These are phyloP conservation scores for Alauda arvensis DNA, from an alignment of 2,797 vertebrate genomes.

Conservation along the genomic window DNA sequence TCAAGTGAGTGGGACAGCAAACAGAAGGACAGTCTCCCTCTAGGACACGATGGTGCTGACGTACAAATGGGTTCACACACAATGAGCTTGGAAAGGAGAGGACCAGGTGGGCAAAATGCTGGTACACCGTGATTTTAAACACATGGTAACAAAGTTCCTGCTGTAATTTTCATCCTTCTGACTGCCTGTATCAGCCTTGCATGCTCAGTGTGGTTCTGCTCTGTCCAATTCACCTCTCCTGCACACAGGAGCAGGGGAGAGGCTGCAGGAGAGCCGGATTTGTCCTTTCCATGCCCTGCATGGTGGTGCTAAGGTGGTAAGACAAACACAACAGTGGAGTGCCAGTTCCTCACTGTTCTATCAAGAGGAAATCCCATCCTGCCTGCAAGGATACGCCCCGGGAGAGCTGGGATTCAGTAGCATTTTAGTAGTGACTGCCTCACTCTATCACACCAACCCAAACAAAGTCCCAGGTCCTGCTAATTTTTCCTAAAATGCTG, in stretches of 20 bases:
- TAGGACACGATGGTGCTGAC: background rate
- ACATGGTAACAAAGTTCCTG: background rate
- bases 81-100: background rate
- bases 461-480: background rate
- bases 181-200: background rate
- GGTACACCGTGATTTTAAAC: background rate
- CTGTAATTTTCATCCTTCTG: background rate
- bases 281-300: background rate
- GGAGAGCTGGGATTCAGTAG: background rate
- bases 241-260: background rate
- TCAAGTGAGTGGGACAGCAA: slow-evolving; percentile 15
- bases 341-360: accelerated
- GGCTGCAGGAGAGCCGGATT: background rate
- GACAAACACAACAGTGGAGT: background rate
- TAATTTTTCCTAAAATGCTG: background rate
- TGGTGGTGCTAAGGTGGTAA: background rate
- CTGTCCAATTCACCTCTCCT: background rate
- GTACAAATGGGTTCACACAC: background rate
- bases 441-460: background rate
- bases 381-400: background rate
- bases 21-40: slow-evolving; percentile 12
- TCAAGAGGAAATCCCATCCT: background rate
- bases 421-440: background rate
- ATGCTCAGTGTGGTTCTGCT: background rate
- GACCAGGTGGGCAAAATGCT: background rate